phyloP scores from a whole-genome alignment of 2,113 vertebrate genomes.

The Chrysemys picta region DNA sequence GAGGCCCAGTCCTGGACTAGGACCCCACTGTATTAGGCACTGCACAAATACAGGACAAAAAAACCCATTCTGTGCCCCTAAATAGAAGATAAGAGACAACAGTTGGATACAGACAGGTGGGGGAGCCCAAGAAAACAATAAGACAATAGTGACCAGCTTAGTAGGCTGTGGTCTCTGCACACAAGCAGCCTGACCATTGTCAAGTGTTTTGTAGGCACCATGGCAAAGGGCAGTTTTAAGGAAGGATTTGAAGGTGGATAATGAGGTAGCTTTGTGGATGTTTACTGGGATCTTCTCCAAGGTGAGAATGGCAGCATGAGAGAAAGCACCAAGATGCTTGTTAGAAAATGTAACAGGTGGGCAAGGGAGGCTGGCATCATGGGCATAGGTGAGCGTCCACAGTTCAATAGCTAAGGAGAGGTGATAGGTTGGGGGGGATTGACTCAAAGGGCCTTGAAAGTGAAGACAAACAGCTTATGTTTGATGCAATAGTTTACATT shows the following conservation, averaged over 20 bases:
- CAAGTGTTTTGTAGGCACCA: not conserved
- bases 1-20: not conserved
- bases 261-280: not conserved
- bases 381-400: not conserved
- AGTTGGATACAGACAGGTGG: not conserved
- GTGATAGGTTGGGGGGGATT: not conserved
- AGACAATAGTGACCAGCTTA: not conserved
- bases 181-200: not conserved
- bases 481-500: not conserved
- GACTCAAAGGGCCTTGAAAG: not conserved
- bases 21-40: not conserved
- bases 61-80: not conserved
- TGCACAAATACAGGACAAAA: not conserved
- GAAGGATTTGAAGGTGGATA: not conserved
- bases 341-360: not conserved
- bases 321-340: not conserved
- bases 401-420: not conserved
- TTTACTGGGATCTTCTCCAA: not conserved
- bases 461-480: not conserved
- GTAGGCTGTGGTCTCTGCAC: not conserved
- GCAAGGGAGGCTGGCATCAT: not conserved
- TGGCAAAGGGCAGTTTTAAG: not conserved
- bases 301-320: not conserved
- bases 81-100: not conserved
- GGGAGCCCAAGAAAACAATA: not conserved